Evolutionary conservation across 2,888 invertebrate genomes (phyloP).

Genomic region (Spicauda simplicius): DNA sequence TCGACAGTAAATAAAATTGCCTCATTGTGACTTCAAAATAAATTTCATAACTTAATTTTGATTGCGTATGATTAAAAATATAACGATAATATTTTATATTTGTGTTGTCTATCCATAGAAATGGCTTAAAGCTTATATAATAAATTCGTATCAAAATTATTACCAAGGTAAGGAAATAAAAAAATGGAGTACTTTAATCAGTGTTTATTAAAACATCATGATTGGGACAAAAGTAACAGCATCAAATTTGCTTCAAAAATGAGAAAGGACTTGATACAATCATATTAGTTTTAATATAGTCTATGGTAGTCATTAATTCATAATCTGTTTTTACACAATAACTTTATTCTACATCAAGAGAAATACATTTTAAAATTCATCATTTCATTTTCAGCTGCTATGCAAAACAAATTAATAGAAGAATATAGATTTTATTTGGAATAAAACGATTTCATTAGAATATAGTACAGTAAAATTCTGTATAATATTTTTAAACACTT

Average conservation of each 20-base stretch:
- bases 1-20: too few species aligned
- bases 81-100: too few species aligned
- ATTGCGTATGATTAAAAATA: too few species aligned
- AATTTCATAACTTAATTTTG: too few species aligned
- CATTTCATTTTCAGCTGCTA: constrained; percentile 28
- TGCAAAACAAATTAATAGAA: constrained; percentile 47
- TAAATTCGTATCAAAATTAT: background rate
- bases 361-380: constrained; percentile 27
- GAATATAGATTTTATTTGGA: constrained; percentile 47
- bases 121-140: too few species aligned
- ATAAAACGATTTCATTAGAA: constrained; percentile 49
- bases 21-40: too few species aligned
- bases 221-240: constrained; percentile 77
- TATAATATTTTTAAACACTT: constrained; percentile 50
- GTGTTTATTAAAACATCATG: constrained; percentile 82
- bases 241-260: constrained; percentile 75
- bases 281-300: constrained; percentile 39
- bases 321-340: constrained; percentile 45
- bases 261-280: constrained; percentile 58
- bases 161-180: constrained; percentile 40
- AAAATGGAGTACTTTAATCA: constrained; percentile 58
- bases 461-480: constrained; percentile 49
- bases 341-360: constrained; percentile 38
- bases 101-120: too few species aligned
- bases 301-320: constrained; percentile 36